Evolutionary conservation across 1,140 invertebrate species (phyloP).

Genomic region (Agraylea sexmaculata): DNA sequence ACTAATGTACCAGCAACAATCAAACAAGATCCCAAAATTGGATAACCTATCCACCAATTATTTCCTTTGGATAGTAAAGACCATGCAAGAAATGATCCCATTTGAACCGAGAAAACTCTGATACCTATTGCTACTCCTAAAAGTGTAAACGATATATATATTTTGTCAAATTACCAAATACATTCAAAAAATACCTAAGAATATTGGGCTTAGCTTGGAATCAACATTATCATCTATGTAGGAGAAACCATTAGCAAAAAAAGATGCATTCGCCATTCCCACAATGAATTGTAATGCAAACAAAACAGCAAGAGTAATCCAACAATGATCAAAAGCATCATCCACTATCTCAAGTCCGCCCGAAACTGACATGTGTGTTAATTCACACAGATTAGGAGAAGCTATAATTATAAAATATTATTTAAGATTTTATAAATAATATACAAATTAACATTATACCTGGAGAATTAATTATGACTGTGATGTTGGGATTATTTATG

Average conservation of each 20-base stretch:
- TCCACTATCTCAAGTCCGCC: constrained; percentile 23
- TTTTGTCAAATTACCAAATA: constrained; percentile 1
- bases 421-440: background rate
- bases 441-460: background rate
- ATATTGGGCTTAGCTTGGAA: constrained; percentile 41
- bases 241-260: constrained; percentile 50
- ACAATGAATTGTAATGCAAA: constrained; percentile 46
- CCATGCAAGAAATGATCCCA: constrained; percentile 27
- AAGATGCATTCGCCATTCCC: constrained; percentile 46
- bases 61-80: constrained; percentile 23
- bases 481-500: constrained; percentile 10
- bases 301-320: constrained; percentile 39
- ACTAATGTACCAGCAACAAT: constrained; percentile 42
- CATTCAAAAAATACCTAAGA: constrained; percentile 29
- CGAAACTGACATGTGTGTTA: constrained; percentile 27
- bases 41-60: constrained; percentile 46
- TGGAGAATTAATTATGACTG: background rate
- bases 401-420: constrained; percentile 8
- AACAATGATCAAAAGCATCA: constrained; percentile 25
- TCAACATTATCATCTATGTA: constrained; percentile 58
- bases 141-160: constrained; percentile 2
- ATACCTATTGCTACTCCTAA: constrained; percentile 23
- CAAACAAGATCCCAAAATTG: constrained; percentile 41
- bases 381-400: constrained; percentile 29
- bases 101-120: constrained; percentile 26